Evolutionary conservation across 2,888 invertebrate genomes (phyloP).

Genomic region (Polyommatus icarus): DNA sequence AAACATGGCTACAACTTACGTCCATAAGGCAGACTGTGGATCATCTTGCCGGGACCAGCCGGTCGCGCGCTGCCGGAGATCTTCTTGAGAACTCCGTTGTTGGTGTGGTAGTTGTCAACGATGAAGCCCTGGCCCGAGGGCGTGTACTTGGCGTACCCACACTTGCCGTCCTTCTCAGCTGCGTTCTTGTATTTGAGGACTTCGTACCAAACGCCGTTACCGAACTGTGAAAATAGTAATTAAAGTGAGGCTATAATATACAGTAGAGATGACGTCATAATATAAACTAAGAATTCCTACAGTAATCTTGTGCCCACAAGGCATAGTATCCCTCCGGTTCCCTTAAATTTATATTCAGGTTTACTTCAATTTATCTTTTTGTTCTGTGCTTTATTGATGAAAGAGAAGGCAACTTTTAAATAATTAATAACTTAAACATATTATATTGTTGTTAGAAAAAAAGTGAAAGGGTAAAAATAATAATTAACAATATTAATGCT

Average conservation of each 20-base stretch:
- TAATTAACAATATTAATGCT: conserved; percentile 38
- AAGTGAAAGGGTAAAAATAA: too few species aligned
- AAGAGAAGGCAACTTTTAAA: too few species aligned
- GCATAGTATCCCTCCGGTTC: too few species aligned
- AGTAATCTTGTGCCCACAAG: too few species aligned
- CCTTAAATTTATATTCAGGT: too few species aligned
- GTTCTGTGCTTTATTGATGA: too few species aligned
- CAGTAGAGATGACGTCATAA: too few species aligned
- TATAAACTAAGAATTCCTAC: too few species aligned
- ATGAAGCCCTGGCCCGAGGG: conserved; percentile 62
- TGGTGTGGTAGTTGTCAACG: conserved; percentile 62
- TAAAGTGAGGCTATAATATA: too few species aligned
- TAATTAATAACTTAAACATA: too few species aligned
- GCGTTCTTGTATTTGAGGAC: conserved; percentile 41
- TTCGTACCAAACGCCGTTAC: conserved; percentile 51
- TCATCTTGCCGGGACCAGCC: conserved; percentile 60
- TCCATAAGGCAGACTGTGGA: conserved; percentile 56
- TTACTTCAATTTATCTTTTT: too few species aligned
- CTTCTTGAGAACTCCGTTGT: conserved; percentile 55
- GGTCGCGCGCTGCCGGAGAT: conserved; percentile 65
- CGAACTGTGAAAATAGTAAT: conserved; percentile 48
- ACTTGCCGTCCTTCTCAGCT: conserved; percentile 40
- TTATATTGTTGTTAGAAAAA: too few species aligned
- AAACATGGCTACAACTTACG: conserved; percentile 48
- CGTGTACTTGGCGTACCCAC: conserved; percentile 77